Evolutionary conservation across 2,797 vertebrate genomes (phyloP).

Genomic region (Benthosema pterotum): DNA sequence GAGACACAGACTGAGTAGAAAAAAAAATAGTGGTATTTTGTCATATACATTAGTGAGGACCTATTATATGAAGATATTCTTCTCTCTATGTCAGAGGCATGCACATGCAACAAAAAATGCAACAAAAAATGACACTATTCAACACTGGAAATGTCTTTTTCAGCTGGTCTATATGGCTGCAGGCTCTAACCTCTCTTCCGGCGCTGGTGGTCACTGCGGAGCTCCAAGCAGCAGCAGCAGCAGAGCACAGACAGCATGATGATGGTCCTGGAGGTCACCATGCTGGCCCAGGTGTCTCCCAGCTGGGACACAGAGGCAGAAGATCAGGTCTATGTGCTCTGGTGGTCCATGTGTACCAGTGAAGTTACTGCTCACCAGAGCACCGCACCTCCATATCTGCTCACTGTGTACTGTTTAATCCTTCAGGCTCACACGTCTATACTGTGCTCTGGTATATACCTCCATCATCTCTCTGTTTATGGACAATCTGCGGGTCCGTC

Average conservation of each 20-base stretch:
- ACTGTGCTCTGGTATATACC: not conserved
- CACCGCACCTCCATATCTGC: not conserved
- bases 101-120: too few relatives aligned
- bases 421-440: slow-evolving; percentile 18
- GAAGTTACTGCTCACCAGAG: too few relatives aligned
- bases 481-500: not conserved
- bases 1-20: too few relatives aligned
- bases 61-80: too few relatives aligned
- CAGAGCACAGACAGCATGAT: slow-evolving; percentile 42
- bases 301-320: not conserved
- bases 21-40: too few relatives aligned
- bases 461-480: slow-evolving; percentile 4
- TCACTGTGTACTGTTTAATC: slow-evolving; percentile 5
- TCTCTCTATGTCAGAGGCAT: too few relatives aligned
- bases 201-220: slow-evolving; percentile 1
- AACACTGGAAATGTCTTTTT: not conserved
- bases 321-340: not conserved
- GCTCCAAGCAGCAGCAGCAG: slow-evolving; percentile 42
- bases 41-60: too few relatives aligned
- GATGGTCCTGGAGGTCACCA: slow-evolving; percentile 50
- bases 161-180: not conserved
- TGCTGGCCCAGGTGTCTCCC: slow-evolving; percentile 15
- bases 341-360: too few relatives aligned
- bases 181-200: slow-evolving; percentile 48
- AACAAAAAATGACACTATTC: too few relatives aligned